Evolutionary conservation across 37 sponge, comb jelly and placozoan species (phyloP).

Genomic region (Axinella damicornis): DNA sequence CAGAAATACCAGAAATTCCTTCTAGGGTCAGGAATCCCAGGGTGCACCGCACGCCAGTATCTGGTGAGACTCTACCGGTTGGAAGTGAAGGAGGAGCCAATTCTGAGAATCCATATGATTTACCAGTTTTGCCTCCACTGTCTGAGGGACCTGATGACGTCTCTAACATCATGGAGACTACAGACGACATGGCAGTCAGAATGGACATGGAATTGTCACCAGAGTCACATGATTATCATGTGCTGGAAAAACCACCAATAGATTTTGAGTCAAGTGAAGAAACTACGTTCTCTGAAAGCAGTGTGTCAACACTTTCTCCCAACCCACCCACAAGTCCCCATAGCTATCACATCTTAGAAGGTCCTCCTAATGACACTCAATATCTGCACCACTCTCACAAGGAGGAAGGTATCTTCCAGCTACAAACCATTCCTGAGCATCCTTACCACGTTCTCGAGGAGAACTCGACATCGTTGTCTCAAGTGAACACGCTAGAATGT

Average conservation of each 20-base stretch:
- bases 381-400: too few species aligned
- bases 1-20: slow-evolving; percentile 6
- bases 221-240: neutral
- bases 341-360: neutral
- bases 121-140: neutral
- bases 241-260: neutral
- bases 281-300: neutral
- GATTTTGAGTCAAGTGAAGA: neutral
- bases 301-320: neutral
- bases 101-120: neutral
- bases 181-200: too few species aligned
- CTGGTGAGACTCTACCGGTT: too few species aligned
- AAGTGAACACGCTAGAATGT: neutral
- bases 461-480: neutral
- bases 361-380: neutral
- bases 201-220: too few species aligned
- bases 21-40: neutral
- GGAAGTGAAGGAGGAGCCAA: too few species aligned
- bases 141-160: neutral
- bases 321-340: neutral
- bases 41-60: too few species aligned
- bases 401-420: neutral
- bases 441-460: slow-evolving; percentile 9
- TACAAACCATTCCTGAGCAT: slow-evolving; percentile 8
- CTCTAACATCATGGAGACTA: neutral